Evolutionary conservation across 1,140 invertebrate genomes (phyloP).

Genomic region (Ceratoteleas bidentatus): DNA sequence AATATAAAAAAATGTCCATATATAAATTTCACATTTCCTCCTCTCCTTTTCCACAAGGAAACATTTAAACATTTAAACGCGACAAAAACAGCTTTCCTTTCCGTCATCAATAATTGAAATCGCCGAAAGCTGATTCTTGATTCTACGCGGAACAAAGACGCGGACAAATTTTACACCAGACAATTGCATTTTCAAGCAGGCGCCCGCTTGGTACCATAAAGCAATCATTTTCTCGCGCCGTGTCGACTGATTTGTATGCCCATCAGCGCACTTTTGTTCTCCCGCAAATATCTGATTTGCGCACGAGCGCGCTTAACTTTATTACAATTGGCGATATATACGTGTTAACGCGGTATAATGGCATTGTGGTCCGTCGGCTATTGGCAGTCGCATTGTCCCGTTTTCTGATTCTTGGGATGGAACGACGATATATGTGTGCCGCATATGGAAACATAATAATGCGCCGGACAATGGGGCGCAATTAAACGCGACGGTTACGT

Average conservation of each 20-base stretch:
- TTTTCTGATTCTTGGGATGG: conserved; percentile 41
- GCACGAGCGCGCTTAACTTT: conserved; percentile 34
- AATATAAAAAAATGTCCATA: no score
- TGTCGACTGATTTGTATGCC: conserved; percentile 31
- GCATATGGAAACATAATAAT: conserved; percentile 31
- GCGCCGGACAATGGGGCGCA: conserved; percentile 12
- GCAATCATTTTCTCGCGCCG: conserved; percentile 22
- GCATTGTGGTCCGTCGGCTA: conserved; percentile 14
- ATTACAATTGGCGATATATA: conserved; percentile 29
- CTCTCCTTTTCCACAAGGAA: no score
- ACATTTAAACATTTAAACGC: no score
- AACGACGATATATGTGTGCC: neutral
- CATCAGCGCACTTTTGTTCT: conserved; percentile 33
- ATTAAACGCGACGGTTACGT: conserved; percentile 1
- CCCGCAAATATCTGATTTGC: conserved; percentile 23
- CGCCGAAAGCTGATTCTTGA: no score
- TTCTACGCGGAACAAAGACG: neutral
- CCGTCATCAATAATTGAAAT: no score
- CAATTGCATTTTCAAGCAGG: conserved; percentile 18
- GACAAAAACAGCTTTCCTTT: no score
- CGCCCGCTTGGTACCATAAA: conserved; percentile 25
- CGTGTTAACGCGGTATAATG: conserved; percentile 1
- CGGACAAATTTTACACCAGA: conserved; percentile 1
- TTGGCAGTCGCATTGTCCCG: conserved; percentile 32
- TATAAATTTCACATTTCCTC: no score